phyloP scores from a whole-genome alignment of 2,113 vertebrate genomes.

The Ranitomeya variabilis region DNA sequence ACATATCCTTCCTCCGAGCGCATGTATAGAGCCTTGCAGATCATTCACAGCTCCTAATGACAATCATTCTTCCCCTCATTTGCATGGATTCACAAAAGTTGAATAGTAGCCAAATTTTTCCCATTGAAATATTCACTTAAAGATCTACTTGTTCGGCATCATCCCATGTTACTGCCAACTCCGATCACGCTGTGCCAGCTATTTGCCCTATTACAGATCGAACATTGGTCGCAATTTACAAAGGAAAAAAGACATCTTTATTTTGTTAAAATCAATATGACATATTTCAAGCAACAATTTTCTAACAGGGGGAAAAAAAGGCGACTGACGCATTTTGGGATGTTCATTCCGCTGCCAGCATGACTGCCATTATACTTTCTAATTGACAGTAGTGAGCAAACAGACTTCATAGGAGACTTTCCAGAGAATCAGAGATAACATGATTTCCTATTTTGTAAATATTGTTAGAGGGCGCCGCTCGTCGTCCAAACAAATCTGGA shows the following conservation, averaged over 20 bases:
- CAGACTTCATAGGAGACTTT: conserved; percentile 38
- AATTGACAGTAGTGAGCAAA: conserved; percentile 40
- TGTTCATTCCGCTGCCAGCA: conserved; percentile 39
- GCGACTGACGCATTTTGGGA: conserved; percentile 34
- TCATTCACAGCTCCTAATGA: conserved; percentile 45
- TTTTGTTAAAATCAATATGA: conserved; percentile 33
- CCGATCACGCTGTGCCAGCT: conserved; percentile 31
- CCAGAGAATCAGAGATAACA: neutral
- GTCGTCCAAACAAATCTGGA: conserved; percentile 20
- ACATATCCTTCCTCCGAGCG: conserved; percentile 33
- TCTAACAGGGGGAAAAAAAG: conserved; percentile 2
- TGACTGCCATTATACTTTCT: conserved; percentile 28
- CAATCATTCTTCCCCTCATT: conserved; percentile 56
- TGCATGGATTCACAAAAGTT: conserved; percentile 51
- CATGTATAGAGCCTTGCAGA: conserved; percentile 20
- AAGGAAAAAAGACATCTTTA: neutral
- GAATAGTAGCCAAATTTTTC: conserved; percentile 44
- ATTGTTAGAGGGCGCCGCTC: conserved; percentile 12
- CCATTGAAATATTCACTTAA: conserved; percentile 43
- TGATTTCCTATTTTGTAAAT: conserved; percentile 32
- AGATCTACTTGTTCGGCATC: conserved; percentile 52
- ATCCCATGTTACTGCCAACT: conserved; percentile 39
- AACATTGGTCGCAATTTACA: conserved; percentile 35
- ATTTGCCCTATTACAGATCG: conserved; percentile 23
- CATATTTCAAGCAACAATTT: conserved; percentile 32